Evolutionary conservation across 2,888 invertebrate genomes (phyloP).

Genomic region (Coenonympha arcania): DNA sequence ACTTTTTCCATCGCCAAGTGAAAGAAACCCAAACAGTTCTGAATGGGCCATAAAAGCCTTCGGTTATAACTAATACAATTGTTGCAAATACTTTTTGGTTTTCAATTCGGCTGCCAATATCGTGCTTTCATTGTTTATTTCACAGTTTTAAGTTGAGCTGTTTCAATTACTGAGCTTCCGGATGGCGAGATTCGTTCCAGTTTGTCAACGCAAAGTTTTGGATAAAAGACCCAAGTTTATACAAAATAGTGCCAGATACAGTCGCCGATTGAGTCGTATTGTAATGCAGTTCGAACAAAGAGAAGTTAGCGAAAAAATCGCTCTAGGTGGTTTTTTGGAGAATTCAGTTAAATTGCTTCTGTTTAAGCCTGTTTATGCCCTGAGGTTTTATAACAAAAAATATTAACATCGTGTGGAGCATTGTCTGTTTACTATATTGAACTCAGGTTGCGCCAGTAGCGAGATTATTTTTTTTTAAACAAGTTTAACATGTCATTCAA

Average conservation of each 20-base stretch:
- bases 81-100: constrained; percentile 47
- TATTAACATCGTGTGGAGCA: background rate
- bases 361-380: background rate
- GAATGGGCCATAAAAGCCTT: constrained; percentile 45
- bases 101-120: constrained; percentile 45
- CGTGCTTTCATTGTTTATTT: constrained; percentile 40
- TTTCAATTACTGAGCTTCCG: constrained; percentile 52
- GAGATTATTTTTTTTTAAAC: no score
- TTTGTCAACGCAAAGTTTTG: constrained; percentile 31
- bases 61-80: constrained; percentile 49
- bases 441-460: background rate
- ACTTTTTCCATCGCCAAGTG: constrained; percentile 40
- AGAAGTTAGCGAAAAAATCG: constrained; percentile 2
- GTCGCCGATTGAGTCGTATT: constrained; percentile 2
- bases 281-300: constrained; percentile 13
- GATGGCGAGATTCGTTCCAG: constrained; percentile 38
- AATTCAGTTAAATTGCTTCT: background rate
- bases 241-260: constrained; percentile 21
- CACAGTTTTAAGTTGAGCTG: constrained; percentile 43
- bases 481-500: no score
- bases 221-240: constrained; percentile 24
- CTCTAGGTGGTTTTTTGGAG: background rate
- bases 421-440: background rate
- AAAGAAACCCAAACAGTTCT: constrained; percentile 29
- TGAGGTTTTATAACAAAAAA: background rate